Percentiles rank a stretch among this genome's conserved stretches.
Conservation (phyloP, 1,140 invertebrate species). For the Drosophila setifemur region DNA sequence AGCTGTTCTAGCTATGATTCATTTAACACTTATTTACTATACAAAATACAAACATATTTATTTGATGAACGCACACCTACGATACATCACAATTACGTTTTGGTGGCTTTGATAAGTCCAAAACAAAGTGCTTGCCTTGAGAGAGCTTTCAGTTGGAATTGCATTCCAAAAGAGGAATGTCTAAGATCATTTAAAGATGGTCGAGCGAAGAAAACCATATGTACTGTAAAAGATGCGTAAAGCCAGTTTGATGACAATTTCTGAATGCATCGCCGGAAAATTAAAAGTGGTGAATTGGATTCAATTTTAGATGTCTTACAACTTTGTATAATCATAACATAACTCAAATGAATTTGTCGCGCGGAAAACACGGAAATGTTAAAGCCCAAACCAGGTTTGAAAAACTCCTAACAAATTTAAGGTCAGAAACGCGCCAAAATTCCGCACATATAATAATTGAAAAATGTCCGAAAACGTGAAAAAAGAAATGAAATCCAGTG, state of each 20-base stretch:
- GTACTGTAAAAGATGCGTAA: slow-evolving; percentile 30
- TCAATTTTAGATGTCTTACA: slow-evolving; percentile 22
- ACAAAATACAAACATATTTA: too few relatives aligned
- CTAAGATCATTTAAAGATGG: too few relatives aligned
- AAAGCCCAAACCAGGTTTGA: background rate
- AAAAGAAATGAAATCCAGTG: slow-evolving; percentile 36
- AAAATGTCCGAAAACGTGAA: slow-evolving; percentile 20
- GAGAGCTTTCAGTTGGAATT: slow-evolving; percentile 4
- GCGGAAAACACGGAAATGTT: slow-evolving; percentile 55
- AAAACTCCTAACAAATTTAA: slow-evolving; percentile 47
- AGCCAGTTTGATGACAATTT: too few relatives aligned
- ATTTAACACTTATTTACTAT: background rate
- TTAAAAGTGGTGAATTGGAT: slow-evolving; percentile 16
- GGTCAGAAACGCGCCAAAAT: slow-evolving; percentile 62
- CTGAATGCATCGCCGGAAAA: background rate
- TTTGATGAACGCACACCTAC: slow-evolving; percentile 2
- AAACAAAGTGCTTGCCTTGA: slow-evolving; percentile 3
- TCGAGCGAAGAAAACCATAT: slow-evolving; percentile 5
- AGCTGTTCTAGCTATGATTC: background rate
- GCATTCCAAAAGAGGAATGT: slow-evolving; percentile 9
- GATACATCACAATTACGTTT: slow-evolving; percentile 14
- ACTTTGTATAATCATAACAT: slow-evolving; percentile 29
- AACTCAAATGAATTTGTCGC: slow-evolving; percentile 61
- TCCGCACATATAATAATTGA: slow-evolving; percentile 29
- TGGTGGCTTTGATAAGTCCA: slow-evolving; percentile 3